Evolutionary conservation across 2,888 invertebrate genomes (phyloP).

Genomic region (Acanthococcus lagerstroemiae): DNA sequence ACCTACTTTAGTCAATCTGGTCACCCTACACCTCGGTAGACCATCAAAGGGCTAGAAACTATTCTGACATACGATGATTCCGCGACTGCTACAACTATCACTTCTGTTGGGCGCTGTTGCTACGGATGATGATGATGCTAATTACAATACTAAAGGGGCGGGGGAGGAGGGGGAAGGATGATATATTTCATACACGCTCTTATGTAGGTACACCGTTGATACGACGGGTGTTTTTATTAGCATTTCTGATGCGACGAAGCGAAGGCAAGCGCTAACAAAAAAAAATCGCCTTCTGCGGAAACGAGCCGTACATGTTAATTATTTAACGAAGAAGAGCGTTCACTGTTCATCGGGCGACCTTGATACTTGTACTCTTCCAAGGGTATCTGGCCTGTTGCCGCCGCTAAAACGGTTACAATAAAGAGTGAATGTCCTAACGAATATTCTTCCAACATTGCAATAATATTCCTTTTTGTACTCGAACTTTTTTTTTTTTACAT

Average conservation of each 20-base stretch:
- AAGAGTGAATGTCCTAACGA: constrained; percentile 13
- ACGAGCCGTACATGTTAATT: constrained; percentile 24
- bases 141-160: too few relatives aligned
- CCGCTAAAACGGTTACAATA: constrained; percentile 8
- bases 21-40: too few relatives aligned
- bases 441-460: constrained; percentile 1
- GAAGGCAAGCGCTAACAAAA: background rate
- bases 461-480: background rate
- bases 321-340: constrained; percentile 3
- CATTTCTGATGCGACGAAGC: background rate
- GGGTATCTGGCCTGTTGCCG: constrained; percentile 20
- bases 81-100: too few relatives aligned
- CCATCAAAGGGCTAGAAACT: too few relatives aligned
- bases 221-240: too few relatives aligned
- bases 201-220: too few relatives aligned
- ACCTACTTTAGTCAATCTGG: too few relatives aligned
- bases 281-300: constrained; percentile 22
- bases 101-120: too few relatives aligned
- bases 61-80: too few relatives aligned
- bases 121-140: too few relatives aligned
- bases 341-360: constrained; percentile 9
- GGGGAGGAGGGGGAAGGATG: too few relatives aligned
- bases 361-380: constrained; percentile 23
- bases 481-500: background rate
- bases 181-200: too few relatives aligned